Percentiles rank a stretch among this genome's conserved stretches.
These are phyloP conservation scores for Malacoraja senta DNA, from an alignment of 2,797 vertebrate genomes.

Conservation along the genomic window DNA sequence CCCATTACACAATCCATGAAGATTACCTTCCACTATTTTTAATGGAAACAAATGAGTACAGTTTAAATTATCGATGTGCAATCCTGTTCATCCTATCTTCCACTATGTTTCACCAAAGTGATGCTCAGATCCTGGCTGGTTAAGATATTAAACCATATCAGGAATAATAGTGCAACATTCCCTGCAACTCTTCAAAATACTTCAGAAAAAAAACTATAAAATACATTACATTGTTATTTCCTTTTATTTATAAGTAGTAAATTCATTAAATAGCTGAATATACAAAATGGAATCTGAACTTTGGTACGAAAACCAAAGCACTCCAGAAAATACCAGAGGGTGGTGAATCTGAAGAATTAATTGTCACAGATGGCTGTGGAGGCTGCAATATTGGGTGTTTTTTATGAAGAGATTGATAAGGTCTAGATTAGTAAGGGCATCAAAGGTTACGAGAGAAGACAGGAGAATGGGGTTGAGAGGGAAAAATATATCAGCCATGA, in stretches of 20 bases:
- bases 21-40: neutral
- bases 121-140: neutral
- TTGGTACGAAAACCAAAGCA: neutral
- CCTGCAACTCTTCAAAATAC: neutral
- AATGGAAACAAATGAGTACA: neutral
- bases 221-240: neutral
- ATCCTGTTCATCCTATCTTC: neutral
- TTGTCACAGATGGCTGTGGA: no score
- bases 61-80: neutral
- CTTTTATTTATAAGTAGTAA: neutral
- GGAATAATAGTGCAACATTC: neutral
- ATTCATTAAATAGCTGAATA: neutral
- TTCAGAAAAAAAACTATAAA: conserved; percentile 14
- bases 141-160: neutral
- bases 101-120: neutral
- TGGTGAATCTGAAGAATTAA: no score
- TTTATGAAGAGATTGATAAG: no score
- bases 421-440: no score
- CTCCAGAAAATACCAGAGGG: neutral
- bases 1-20: no score
- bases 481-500: no score
- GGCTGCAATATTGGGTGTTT: no score
- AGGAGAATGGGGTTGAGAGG: no score
- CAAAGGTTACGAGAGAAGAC: no score
- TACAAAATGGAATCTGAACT: neutral